Percentiles rank a stretch among this genome's conserved stretches.
Conservation (phyloP, 2,797 vertebrate genomes). For the Squalus acanthias region DNA sequence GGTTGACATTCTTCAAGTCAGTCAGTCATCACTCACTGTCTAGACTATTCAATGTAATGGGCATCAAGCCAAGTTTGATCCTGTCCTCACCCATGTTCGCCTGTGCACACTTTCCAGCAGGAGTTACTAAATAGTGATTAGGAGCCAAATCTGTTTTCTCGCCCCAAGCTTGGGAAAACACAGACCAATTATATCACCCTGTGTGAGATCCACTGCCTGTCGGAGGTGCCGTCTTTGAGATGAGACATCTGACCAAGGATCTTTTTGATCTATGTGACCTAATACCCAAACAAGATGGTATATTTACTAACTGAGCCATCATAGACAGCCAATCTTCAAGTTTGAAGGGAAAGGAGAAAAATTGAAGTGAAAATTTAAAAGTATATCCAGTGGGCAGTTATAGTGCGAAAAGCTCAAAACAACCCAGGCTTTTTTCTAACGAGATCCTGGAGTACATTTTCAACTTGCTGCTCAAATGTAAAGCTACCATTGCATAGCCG, state of each 20-base stretch:
- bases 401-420: not conserved
- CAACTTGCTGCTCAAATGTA: not conserved
- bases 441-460: not conserved
- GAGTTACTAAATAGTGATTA: not conserved
- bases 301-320: not conserved
- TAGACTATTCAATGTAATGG: not conserved
- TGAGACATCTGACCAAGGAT: not conserved
- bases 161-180: not conserved
- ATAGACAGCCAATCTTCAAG: not conserved
- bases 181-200: not conserved
- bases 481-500: not conserved
- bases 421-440: not conserved
- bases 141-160: not conserved
- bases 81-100: not conserved
- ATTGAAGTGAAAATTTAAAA: not conserved
- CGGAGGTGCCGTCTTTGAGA: not conserved
- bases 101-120: not conserved
- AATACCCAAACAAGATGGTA: not conserved
- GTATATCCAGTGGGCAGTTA: not conserved
- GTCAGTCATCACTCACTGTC: not conserved
- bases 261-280: not conserved
- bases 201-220: not conserved
- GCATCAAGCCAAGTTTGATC: not conserved
- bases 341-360: not conserved
- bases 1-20: not conserved